Conservation (phyloP, 2,888 invertebrate genomes). For the Epistrophe grossulariae region DNA sequence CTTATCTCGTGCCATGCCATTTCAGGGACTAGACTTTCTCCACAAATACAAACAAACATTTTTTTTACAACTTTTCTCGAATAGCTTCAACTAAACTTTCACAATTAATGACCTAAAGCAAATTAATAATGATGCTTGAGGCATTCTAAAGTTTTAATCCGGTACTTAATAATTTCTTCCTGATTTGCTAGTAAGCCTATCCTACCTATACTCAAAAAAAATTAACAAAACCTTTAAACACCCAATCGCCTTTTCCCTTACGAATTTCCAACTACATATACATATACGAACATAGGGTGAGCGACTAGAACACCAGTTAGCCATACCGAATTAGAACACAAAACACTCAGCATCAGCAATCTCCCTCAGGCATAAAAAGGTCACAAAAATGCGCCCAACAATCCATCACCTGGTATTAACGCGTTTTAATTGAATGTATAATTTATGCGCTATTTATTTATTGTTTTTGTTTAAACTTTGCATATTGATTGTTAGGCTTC, state of each 20-base stretch:
- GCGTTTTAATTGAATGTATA: constrained; percentile 48
- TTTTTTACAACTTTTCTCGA: too few relatives aligned
- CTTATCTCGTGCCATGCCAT: too few relatives aligned
- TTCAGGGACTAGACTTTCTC: too few relatives aligned
- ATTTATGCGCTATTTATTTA: constrained; percentile 58
- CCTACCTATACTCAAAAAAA: not conserved
- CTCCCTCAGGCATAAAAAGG: constrained; percentile 10
- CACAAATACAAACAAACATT: too few relatives aligned
- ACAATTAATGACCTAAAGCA: not conserved
- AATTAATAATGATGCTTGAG: not conserved
- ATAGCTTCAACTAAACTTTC: too few relatives aligned
- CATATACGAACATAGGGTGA: not conserved
- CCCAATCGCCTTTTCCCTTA: not conserved
- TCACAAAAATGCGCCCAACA: constrained; percentile 12
- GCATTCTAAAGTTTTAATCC: not conserved
- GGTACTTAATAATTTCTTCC: not conserved
- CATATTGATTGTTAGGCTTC: constrained; percentile 53
- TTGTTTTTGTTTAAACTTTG: constrained; percentile 42
- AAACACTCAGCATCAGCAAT: not conserved
- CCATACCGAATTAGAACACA: not conserved
- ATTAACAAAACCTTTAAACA: not conserved
- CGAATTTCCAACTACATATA: not conserved
- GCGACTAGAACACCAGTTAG: not conserved
- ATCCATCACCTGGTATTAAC: constrained; percentile 38
- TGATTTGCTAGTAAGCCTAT: not conserved